These are phyloP conservation scores for Polypterus bichir DNA, from an alignment of 2,113 vertebrate species.

Conservation along the genomic window DNA sequence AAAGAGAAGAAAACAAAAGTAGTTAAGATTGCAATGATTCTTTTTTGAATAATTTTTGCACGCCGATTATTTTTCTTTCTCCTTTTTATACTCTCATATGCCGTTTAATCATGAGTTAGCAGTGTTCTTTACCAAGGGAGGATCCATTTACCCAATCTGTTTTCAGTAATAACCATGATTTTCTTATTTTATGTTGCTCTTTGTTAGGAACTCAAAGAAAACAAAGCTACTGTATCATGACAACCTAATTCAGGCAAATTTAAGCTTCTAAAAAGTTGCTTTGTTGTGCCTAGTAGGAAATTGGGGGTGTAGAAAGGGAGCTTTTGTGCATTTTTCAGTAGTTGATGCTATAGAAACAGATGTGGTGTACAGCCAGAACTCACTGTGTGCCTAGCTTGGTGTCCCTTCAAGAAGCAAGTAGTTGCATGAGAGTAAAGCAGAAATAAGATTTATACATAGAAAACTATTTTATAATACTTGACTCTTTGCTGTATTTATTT, in stretches of 20 bases:
- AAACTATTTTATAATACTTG: slow-evolving; percentile 73
- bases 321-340: slow-evolving; percentile 27
- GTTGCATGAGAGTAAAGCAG: slow-evolving; percentile 46
- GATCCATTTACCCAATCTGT: neutral
- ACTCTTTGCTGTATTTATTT: slow-evolving; percentile 68
- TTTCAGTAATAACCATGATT: neutral
- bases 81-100: neutral
- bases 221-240: slow-evolving; percentile 35
- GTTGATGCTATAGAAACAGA: slow-evolving; percentile 41
- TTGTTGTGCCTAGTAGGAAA: slow-evolving; percentile 43
- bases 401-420: slow-evolving; percentile 47
- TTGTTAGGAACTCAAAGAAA: neutral
- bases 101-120: neutral
- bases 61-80: neutral
- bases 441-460: slow-evolving; percentile 51
- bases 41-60: neutral
- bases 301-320: slow-evolving; percentile 43
- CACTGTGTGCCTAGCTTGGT: slow-evolving; percentile 70
- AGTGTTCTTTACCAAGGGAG: neutral
- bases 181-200: neutral
- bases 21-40: too few relatives aligned
- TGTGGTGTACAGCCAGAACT: slow-evolving; percentile 57
- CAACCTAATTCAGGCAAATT: slow-evolving; percentile 46
- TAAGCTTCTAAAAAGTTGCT: slow-evolving; percentile 46
- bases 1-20: too few relatives aligned